Percentiles rank a stretch among this genome's conserved stretches.
These are phyloP conservation scores for Lapara coniferarum DNA, from an alignment of 2,888 invertebrate genomes.

Conservation along the genomic window DNA sequence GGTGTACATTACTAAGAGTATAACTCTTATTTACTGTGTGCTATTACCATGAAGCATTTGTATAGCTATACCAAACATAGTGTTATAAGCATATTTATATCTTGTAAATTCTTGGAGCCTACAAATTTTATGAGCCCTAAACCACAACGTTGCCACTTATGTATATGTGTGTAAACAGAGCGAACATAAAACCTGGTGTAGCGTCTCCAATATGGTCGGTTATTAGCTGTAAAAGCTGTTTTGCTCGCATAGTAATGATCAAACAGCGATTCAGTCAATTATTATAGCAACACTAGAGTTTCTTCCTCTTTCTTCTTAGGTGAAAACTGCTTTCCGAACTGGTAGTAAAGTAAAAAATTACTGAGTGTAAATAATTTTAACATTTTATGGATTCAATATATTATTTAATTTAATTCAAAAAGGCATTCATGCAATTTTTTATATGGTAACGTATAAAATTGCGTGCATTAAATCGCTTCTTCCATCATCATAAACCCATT, in stretches of 20 bases:
- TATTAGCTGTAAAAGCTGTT: constrained; percentile 22
- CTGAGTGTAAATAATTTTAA: too few species aligned
- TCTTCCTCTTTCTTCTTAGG: too few species aligned
- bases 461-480: background rate
- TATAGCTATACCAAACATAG: background rate
- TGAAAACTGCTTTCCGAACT: too few species aligned
- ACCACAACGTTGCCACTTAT: constrained; percentile 9
- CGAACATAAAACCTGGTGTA: constrained; percentile 27
- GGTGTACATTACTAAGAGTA: too few species aligned
- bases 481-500: too few species aligned
- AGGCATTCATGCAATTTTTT: too few species aligned
- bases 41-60: too few species aligned
- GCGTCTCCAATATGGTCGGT: constrained; percentile 21
- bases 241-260: background rate
- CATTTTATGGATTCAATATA: too few species aligned
- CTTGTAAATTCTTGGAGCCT: constrained; percentile 17
- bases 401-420: too few species aligned
- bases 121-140: constrained; percentile 18
- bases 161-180: constrained; percentile 20
- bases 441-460: too few species aligned
- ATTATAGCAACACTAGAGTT: background rate
- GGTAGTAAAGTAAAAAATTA: too few species aligned
- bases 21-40: too few species aligned
- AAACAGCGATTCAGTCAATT: background rate
- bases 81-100: constrained; percentile 17